A percentile compares a stretch with the other conserved stretches of the same genome.
Evolutionary conservation across 2,797 vertebrate genomes (phyloP).

Genomic region (Melanotaenia trifasciata): DNA sequence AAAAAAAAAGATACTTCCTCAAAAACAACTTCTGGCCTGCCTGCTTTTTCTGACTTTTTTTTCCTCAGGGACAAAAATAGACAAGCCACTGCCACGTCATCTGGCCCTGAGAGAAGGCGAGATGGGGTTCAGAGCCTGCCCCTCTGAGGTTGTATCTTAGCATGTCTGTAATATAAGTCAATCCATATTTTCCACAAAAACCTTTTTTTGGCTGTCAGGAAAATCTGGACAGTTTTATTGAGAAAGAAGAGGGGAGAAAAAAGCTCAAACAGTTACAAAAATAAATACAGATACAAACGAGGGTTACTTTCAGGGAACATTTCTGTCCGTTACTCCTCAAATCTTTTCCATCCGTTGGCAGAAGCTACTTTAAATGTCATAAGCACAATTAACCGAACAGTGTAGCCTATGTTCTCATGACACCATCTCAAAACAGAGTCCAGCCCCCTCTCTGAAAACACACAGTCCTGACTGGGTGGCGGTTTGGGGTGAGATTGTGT

Average conservation of each 20-base stretch:
- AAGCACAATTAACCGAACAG: conserved; percentile 43
- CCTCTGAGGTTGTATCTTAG: conserved; percentile 35
- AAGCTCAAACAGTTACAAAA: conserved; percentile 65
- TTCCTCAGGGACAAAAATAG: conserved; percentile 83
- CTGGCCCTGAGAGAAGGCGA: conserved; percentile 60
- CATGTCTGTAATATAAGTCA: conserved; percentile 54
- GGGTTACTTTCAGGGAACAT: conserved; percentile 45
- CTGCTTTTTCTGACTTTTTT: conserved; percentile 58
- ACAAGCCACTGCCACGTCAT: conserved; percentile 83
- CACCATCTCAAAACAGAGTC: conserved; percentile 43
- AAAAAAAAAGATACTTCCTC: conserved; percentile 56
- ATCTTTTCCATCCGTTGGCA: conserved; percentile 25
- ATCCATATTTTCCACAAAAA: conserved; percentile 59
- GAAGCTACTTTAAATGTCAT: conserved; percentile 21
- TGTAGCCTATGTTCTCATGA: conserved; percentile 26
- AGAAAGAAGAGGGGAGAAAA: conserved; percentile 39
- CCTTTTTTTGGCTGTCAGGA: conserved; percentile 32
- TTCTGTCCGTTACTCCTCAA: conserved; percentile 44
- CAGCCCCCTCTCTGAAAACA: conserved; percentile 29
- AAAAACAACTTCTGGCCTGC: conserved; percentile 75
- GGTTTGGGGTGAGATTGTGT: conserved; percentile 7
- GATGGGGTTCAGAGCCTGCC: conserved; percentile 60
- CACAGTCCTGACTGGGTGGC: conserved; percentile 19
- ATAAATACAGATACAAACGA: conserved; percentile 75
- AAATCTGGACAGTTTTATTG: conserved; percentile 72